Percentiles rank a stretch among this genome's conserved stretches.
phyloP scores from a whole-genome alignment of 2,797 vertebrate species.

The Hephaestus fuliginosus region DNA sequence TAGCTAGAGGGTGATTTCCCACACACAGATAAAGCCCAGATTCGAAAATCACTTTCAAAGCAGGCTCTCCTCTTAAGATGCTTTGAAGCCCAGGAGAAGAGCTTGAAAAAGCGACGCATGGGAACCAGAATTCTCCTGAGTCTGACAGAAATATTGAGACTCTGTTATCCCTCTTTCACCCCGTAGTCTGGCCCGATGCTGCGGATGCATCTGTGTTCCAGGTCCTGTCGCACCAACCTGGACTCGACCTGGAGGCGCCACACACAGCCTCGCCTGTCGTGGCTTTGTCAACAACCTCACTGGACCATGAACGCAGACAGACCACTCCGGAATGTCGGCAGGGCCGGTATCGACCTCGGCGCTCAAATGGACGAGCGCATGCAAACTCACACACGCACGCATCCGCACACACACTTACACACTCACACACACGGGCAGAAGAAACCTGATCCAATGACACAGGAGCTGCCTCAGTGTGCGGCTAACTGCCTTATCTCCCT shows the following conservation, averaged over 20 bases:
- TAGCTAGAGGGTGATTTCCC: constrained; percentile 80
- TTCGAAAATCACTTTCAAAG: constrained; percentile 84
- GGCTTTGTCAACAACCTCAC: constrained; percentile 83
- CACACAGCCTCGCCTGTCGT: constrained; percentile 66
- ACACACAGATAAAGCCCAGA: constrained; percentile 80
- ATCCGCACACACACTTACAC: constrained; percentile 28
- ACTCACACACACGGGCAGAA: constrained; percentile 37
- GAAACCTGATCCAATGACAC: constrained; percentile 85
- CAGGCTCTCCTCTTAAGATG: constrained; percentile 68
- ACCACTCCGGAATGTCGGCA: constrained; percentile 80
- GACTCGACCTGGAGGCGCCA: constrained; percentile 79
- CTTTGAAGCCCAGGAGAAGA: constrained; percentile 79
- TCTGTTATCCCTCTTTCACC: constrained; percentile 40
- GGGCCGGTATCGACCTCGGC: constrained; percentile 66
- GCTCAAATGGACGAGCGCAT: constrained; percentile 74
- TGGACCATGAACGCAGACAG: constrained; percentile 85
- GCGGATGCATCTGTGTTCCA: constrained; percentile 33
- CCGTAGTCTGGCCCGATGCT: constrained; percentile 29
- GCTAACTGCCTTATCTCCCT: constrained; percentile 85
- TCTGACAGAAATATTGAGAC: constrained; percentile 51
- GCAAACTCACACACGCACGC: constrained; percentile 57
- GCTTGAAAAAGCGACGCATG: constrained; percentile 56
- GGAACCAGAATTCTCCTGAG: constrained; percentile 61
- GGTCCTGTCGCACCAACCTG: constrained; percentile 51
- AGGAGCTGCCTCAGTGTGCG: constrained; percentile 80